A percentile compares a stretch with the other conserved stretches of the same genome.
These are phyloP conservation scores for Andrena bicolor DNA, from an alignment of 2,888 invertebrate species.

Conservation along the genomic window DNA sequence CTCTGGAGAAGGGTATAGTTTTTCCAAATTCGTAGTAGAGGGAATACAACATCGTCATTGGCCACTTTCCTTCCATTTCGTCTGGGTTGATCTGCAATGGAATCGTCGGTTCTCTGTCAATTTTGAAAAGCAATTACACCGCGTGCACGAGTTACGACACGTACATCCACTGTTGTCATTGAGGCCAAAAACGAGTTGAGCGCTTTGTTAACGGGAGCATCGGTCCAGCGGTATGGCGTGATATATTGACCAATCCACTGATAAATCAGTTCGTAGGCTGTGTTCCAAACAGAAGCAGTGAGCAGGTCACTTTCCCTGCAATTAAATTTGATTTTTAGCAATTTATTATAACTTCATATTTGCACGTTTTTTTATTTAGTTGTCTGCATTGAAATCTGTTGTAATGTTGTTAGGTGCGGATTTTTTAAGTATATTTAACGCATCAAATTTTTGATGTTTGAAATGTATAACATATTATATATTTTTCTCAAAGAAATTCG, in stretches of 20 bases:
- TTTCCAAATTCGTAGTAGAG: conserved; percentile 93
- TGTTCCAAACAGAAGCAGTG: conserved; percentile 88
- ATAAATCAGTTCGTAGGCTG: conserved; percentile 91
- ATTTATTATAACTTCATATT: not conserved
- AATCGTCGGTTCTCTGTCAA: not conserved
- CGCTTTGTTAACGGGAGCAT: conserved; percentile 92
- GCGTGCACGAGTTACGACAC: conserved; percentile 7
- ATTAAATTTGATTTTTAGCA: conserved; percentile 37
- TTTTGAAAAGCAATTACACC: not conserved
- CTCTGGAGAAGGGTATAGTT: conserved; percentile 91
- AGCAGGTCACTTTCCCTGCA: conserved; percentile 91
- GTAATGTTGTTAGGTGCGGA: too few species aligned
- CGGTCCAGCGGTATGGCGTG: conserved; percentile 92
- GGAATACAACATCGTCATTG: conserved; percentile 92
- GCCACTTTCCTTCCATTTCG: conserved; percentile 93
- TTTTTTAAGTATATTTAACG: too few species aligned
- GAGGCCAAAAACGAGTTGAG: conserved; percentile 91
- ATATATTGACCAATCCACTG: conserved; percentile 93
- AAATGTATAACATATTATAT: too few species aligned
- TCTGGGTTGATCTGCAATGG: conserved; percentile 88
- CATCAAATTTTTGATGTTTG: not conserved
- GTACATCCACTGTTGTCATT: conserved; percentile 90
- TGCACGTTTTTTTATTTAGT: too few species aligned
- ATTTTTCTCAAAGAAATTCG: too few species aligned
- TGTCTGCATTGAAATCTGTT: too few species aligned